Percentiles rank a stretch among this genome's conserved stretches.
Conservation (phyloP, 2,797 vertebrate species). For the Meda fulgida region DNA sequence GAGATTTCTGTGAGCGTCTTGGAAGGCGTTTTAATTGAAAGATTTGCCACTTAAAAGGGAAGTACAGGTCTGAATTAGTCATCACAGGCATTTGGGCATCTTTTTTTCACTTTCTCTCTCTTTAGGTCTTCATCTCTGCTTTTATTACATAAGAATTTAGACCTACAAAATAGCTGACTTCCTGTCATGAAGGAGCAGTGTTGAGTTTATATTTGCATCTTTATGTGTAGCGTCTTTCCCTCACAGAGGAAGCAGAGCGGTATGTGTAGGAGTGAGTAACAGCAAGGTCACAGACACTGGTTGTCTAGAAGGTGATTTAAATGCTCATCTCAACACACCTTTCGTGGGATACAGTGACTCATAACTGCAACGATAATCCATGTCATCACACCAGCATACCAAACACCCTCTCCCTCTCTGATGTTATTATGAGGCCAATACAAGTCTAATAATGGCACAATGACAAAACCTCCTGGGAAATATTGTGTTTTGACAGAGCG, state of each 20-base stretch:
- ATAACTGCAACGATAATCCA: constrained; percentile 62
- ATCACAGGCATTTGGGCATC: constrained; percentile 7
- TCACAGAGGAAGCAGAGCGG: background rate
- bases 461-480: constrained; percentile 35
- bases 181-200: background rate
- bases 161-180: background rate
- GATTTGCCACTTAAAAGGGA: constrained; percentile 33
- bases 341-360: constrained; percentile 61
- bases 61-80: constrained; percentile 38
- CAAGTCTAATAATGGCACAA: constrained; percentile 42
- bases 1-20: constrained; percentile 12
- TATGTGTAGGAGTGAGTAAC: constrained; percentile 25
- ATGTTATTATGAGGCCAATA: constrained; percentile 44
- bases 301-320: constrained; percentile 71
- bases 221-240: constrained; percentile 31
- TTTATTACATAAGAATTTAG: constrained; percentile 12
- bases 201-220: constrained; percentile 17
- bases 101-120: background rate
- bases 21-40: constrained; percentile 44
- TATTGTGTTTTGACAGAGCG: constrained; percentile 36
- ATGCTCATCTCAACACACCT: constrained; percentile 64
- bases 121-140: background rate
- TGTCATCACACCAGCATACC: constrained; percentile 58
- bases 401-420: constrained; percentile 52
- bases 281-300: constrained; percentile 57